Conservation (phyloP, 2,113 vertebrate genomes). For the Fulica atra region DNA sequence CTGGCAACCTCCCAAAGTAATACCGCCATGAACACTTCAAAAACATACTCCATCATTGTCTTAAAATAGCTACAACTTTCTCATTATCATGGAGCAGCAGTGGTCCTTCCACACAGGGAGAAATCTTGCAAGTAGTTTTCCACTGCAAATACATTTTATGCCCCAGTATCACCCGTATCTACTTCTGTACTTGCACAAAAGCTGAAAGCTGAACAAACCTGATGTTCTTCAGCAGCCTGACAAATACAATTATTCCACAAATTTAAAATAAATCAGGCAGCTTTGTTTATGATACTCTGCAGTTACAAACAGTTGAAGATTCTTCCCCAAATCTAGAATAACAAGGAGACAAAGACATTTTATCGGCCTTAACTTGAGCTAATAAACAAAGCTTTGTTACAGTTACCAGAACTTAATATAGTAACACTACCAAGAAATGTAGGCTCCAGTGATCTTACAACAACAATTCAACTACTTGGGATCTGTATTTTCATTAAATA, state of each 20-base stretch:
- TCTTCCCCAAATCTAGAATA: not conserved
- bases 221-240: not conserved
- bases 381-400: constrained; percentile 48
- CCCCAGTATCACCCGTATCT: not conserved
- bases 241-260: not conserved
- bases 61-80: constrained; percentile 55
- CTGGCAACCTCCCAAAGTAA: constrained; percentile 37
- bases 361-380: not conserved
- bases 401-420: constrained; percentile 21
- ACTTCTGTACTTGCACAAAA: not conserved
- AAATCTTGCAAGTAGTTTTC: constrained; percentile 44
- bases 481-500: not conserved
- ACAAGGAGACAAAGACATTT: constrained; percentile 2
- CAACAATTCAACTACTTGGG: not conserved
- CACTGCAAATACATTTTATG: not conserved
- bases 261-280: not conserved
- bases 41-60: not conserved
- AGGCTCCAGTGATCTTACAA: not conserved
- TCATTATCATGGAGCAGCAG: constrained; percentile 31
- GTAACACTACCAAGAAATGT: constrained; percentile 7
- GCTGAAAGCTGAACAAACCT: not conserved
- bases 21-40: constrained; percentile 9
- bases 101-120: not conserved
- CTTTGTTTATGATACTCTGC: not conserved
- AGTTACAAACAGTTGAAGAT: not conserved